These are phyloP conservation scores for Pituophis catenifer DNA, from an alignment of 2,113 vertebrate species.

Conservation along the genomic window DNA sequence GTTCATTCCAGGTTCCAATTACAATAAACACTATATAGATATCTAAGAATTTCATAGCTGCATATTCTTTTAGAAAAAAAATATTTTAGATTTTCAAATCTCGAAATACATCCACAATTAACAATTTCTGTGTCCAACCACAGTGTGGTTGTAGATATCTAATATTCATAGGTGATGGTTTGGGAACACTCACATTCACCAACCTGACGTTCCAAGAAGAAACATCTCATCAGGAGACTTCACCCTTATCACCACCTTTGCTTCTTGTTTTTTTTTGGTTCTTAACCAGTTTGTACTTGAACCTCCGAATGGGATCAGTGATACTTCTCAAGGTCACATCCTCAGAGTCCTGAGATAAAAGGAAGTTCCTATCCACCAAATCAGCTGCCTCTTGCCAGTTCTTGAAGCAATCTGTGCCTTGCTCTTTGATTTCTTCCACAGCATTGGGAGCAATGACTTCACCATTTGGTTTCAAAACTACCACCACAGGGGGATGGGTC, in stretches of 20 bases:
- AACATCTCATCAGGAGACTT: background rate
- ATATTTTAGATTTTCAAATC: background rate
- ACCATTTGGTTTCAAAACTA: constrained; percentile 85
- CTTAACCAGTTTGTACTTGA: constrained; percentile 82
- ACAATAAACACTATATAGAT: background rate
- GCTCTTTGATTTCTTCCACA: constrained; percentile 74
- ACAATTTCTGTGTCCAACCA: background rate
- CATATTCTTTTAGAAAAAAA: background rate
- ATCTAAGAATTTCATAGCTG: background rate
- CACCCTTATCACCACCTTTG: constrained; percentile 9
- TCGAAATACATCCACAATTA: background rate
- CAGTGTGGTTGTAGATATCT: background rate
- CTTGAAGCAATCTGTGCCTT: constrained; percentile 77
- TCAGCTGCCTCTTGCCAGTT: constrained; percentile 88
- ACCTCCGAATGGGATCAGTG: constrained; percentile 76
- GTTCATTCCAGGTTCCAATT: background rate
- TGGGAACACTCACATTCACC: background rate
- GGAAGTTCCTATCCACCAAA: constrained; percentile 84
- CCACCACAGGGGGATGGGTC: constrained; percentile 76
- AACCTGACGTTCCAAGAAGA: background rate
- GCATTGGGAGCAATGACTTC: constrained; percentile 78
- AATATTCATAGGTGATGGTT: background rate
- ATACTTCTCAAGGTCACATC: constrained; percentile 72
- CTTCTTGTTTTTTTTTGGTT: constrained; percentile 9
- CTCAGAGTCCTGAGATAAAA: constrained; percentile 77